Base-by-base conservation (phyloP, 2,113 vertebrate genomes). In the Nibea coibor region DNA sequence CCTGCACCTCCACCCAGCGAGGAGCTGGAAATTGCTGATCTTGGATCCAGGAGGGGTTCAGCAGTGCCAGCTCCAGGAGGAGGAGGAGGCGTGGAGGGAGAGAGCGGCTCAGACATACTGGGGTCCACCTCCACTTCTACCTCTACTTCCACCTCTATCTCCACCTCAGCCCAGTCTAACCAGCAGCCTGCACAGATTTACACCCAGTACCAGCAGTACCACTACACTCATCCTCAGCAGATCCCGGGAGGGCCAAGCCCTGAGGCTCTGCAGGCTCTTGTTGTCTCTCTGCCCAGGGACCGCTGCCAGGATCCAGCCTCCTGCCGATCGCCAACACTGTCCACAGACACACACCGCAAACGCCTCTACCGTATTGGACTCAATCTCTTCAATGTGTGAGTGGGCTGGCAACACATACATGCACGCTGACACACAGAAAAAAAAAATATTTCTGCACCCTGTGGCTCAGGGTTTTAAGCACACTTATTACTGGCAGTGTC, bases 311-410 rank as follows among this genome's bases (percentile, higher is more conserved):
- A 98, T 80, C 97, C 97, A 0, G 93, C 96, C 31, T 95, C 96
- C 87, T 99, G 98, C 91, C 97, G 95, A 82, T 98, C 97, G 0
- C 97, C 97, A 51, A 98, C 97, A 0, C 96, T 99, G 39, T 99
- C 98, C 86, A 99, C 98, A 0, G 98, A 99, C 85, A 98, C 96
- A 11, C 96, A 98, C 93, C 97, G 98, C 79, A 99, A 99, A 86
- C 95, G 98, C 22, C 97, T 99, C 45, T 99, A 99, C 86, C 97
- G 98, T 70, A 98, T 99, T 1, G 98, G 98, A 83, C 97, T 99
- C 92, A 99, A 99, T 91, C 98, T 99, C 84, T 99, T 99, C 78
- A 99, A 99, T 57, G 96, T 99, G 98, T 99, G 85, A 98, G 98
- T 96, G 85, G 4, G 12, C 59, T n/a, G 15, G 19, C 31, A 73